Evolutionary conservation across 2,888 invertebrate species (phyloP), one percentile per base, ranked within the genome.

Genomic region (Mystacides longicornis): DNA sequence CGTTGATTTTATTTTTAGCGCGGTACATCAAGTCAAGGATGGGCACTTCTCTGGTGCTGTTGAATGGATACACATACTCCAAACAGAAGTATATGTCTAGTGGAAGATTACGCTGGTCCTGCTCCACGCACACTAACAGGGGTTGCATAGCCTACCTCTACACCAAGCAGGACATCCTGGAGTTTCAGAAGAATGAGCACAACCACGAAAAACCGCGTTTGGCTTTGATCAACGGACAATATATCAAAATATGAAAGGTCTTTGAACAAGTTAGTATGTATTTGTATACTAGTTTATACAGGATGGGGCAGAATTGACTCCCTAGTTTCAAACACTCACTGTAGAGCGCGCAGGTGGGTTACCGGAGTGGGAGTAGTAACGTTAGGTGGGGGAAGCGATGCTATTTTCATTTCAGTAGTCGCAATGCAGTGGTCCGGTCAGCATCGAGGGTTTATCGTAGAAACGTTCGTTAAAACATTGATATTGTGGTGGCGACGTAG

Each of bases 1-100:
- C n/a, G n/a, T n/a, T n/a, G n/a, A n/a, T 52, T 52, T 23, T 19
- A 22, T 22, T 54, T 54, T 43, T 31, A 54, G 54, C 20, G 18
- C 42, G 37, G 2, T 43, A 23, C 7, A 43, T 49, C 20, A 21
- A 14, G 2, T 43, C 23, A 20, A 20, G 45, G 27, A 31, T 20
- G n/a, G 55, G 51, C 19, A 46, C 23, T 11, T 23, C 20, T 9
- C 19, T 54, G 18, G 22, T 50, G 3, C 14, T 49, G 1, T 16
- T 50, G 7, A 27, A 54, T 20, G 37, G 42, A 18, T 50, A 45
- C 16, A 50, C 54, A 18, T 54, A 37, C 18, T 16, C 31, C 22
- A 23, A 45, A 27, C 23, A 45, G 16, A 19, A 27, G 11, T 4
- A 21, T 2, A 16, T 27, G 11, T 22, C 23, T 11, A 31, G 23